Conservation (phyloP, 2,113 vertebrate species). For the Accipiter virgatus region DNA sequence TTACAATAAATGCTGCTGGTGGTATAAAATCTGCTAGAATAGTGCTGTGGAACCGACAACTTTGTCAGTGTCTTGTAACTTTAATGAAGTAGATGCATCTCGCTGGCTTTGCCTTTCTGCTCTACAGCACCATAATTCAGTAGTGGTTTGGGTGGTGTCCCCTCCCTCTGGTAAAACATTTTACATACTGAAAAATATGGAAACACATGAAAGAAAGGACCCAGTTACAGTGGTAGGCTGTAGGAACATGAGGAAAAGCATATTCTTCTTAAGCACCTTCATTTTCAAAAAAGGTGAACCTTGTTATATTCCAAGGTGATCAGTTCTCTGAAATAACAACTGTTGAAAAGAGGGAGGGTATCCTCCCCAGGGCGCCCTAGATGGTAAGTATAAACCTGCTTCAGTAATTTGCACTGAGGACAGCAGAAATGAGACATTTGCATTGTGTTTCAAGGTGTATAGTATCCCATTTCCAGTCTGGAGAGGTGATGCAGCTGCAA, state of each 20-base stretch:
- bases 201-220: not conserved
- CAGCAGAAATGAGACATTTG: not conserved
- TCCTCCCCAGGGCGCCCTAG: not conserved
- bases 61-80: not conserved
- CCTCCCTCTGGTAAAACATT: not conserved
- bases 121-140: not conserved
- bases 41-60: not conserved
- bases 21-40: not conserved
- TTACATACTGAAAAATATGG: not conserved
- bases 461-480: not conserved
- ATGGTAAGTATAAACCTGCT: not conserved
- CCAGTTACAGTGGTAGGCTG: not conserved
- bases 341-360: not conserved
- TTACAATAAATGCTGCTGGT: not conserved
- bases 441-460: not conserved
- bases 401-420: not conserved
- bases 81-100: not conserved
- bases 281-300: not conserved
- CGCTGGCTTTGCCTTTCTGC: not conserved
- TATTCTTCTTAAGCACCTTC: not conserved
- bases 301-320: not conserved
- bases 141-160: not conserved
- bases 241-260: not conserved
- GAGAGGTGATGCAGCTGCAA: not conserved
- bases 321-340: not conserved